phyloP scores from a whole-genome alignment of 2,113 vertebrate genomes.

The Halcyon senegalensis region DNA sequence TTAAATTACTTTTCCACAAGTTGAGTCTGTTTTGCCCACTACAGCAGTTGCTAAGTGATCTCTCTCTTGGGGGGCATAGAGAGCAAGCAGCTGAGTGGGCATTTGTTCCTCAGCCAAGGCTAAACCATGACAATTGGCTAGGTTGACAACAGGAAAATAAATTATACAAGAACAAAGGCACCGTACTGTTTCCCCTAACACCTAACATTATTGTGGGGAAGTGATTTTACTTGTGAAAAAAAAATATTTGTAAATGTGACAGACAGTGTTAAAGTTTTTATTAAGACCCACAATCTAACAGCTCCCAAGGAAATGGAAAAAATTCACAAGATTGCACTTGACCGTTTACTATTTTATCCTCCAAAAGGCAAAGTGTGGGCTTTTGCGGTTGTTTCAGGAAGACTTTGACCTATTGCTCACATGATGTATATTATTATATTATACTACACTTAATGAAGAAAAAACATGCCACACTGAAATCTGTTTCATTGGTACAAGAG shows the following conservation, averaged over 20 bases:
- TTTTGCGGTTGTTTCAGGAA: neutral
- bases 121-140: neutral
- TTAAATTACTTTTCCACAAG: neutral
- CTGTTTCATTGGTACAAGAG: neutral
- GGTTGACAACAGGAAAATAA: neutral
- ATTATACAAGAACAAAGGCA: neutral
- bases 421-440: neutral
- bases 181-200: neutral
- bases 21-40: neutral
- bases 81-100: rapidly evolving
- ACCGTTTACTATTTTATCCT: neutral
- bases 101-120: neutral
- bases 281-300: neutral
- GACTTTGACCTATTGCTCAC: neutral
- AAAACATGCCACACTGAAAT: neutral
- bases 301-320: neutral
- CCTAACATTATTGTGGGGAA: neutral
- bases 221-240: neutral
- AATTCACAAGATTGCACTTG: neutral
- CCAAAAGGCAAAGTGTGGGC: neutral
- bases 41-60: rapidly evolving
- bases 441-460: neutral
- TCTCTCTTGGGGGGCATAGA: neutral
- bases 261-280: neutral
- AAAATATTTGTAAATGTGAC: neutral